Evolutionary conservation across 2,113 vertebrate species (phyloP).

Genomic region (Pelodiscus sinensis): DNA sequence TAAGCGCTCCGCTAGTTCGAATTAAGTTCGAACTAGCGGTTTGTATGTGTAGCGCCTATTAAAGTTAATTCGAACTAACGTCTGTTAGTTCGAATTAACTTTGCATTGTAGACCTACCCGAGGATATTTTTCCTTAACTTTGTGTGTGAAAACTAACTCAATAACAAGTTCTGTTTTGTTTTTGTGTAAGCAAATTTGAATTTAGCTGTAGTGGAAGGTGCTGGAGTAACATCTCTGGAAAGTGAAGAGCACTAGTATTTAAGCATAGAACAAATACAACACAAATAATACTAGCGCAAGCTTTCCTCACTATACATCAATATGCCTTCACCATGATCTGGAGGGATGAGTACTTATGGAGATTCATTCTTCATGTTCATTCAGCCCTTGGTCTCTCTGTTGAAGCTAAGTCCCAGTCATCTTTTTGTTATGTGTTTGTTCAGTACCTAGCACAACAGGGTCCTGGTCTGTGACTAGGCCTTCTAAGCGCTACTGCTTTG

Average conservation of each 20-base stretch:
- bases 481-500: neutral
- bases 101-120: no score
- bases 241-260: neutral
- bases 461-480: neutral
- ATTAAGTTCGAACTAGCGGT: no score
- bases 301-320: neutral
- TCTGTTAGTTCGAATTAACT: no score
- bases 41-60: no score
- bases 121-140: neutral
- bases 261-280: neutral
- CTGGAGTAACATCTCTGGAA: neutral
- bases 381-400: neutral
- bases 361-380: neutral
- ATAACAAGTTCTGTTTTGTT: neutral
- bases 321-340: neutral
- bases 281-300: neutral
- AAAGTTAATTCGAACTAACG: no score
- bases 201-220: neutral
- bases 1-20: no score
- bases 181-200: neutral
- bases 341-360: neutral
- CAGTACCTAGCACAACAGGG: neutral
- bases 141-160: neutral
- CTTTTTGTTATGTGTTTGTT: neutral
- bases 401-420: neutral